Base-by-base conservation (phyloP, 1,140 invertebrate genomes). In the Myzus persicae region DNA sequence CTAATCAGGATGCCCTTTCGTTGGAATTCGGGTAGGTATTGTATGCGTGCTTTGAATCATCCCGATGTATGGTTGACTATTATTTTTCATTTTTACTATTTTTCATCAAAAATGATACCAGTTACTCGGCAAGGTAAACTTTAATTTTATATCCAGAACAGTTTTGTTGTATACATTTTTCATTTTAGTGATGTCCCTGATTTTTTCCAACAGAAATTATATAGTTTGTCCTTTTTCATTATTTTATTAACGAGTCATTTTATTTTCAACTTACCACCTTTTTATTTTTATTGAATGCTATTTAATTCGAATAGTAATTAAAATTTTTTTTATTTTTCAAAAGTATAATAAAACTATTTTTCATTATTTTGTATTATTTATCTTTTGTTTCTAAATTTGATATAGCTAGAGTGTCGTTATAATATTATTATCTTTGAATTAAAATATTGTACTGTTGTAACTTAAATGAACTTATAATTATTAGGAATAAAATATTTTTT, bases 81-180 rank as follows among this genome's bases (percentile, higher is more conserved):
- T 84, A 87, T 46, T n/a, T 84, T 46, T 87, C 31, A n/a, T 87
- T 48, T 44, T 44, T 85, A 40, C 38, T 40, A 40, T 87, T 88
- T 48, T 88, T 51, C 20, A 26, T 14, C 36, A 6, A 54, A 51
- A 24, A 54, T 51, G 20, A 89, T 89, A 31, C 24, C 31, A 76
- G 59, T 76, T n/a, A 82, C 22, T 82, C 38, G 9, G 40, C 82
- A 42, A 84, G 82, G 40, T 84, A 84, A 42, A 84, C 82, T 81
- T 81, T 38, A 36, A 38, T 81, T 38, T 38, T n/a, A 5, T 67
- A 67, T 6, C 14, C 11, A n/a, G 31, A 67, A 67, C 1, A n/a
- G 59, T n/a, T 67, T 67, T 67, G 59, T 67, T 6, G 59, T 18
- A n/a, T 76, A 76, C 31, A n/a, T 31, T 67, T n/a, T 76, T 76